These are phyloP conservation scores for Platerodrilus igneus DNA, from an alignment of 2,888 invertebrate genomes.

Conservation along the genomic window DNA sequence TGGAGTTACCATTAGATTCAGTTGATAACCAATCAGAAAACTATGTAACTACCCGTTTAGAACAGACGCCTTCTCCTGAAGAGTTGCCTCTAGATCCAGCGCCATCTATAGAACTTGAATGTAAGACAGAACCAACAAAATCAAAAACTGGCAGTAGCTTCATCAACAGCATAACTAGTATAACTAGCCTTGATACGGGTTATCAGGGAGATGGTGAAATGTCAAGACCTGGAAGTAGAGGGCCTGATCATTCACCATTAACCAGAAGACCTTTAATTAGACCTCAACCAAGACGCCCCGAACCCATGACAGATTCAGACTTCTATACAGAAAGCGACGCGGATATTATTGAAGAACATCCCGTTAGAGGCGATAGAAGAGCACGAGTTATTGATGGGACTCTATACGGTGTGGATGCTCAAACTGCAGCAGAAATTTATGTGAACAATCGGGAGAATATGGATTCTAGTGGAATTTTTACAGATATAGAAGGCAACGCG, in stretches of 20 bases:
- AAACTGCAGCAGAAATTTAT: constrained; percentile 51
- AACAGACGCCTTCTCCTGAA: constrained; percentile 81
- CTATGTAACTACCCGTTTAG: constrained; percentile 52
- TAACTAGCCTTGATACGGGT: constrained; percentile 87
- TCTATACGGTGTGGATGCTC: constrained; percentile 68
- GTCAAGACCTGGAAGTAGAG: constrained; percentile 79
- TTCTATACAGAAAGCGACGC: constrained; percentile 89
- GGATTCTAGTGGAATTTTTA: constrained; percentile 87
- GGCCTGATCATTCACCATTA: constrained; percentile 68
- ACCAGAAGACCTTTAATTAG: constrained; percentile 50
- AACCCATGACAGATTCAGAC: constrained; percentile 88
- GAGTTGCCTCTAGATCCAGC: constrained; percentile 77
- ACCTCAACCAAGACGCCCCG: constrained; percentile 61
- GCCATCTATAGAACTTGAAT: constrained; percentile 56
- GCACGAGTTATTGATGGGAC: constrained; percentile 88
- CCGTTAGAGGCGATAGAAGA: constrained; percentile 63
- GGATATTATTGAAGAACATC: constrained; percentile 73
- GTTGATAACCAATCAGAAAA: constrained; percentile 44
- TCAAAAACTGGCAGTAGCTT: constrained; percentile 69
- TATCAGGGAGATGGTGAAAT: constrained; percentile 91
- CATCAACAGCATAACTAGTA: constrained; percentile 84
- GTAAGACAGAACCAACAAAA: constrained; percentile 42
- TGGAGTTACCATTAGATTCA: constrained; percentile 54
- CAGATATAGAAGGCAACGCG: constrained; percentile 76
- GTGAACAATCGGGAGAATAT: constrained; percentile 65